Base-by-base conservation (phyloP, 2,113 vertebrate species). In the Pseudolaguvia tuberculata region DNA sequence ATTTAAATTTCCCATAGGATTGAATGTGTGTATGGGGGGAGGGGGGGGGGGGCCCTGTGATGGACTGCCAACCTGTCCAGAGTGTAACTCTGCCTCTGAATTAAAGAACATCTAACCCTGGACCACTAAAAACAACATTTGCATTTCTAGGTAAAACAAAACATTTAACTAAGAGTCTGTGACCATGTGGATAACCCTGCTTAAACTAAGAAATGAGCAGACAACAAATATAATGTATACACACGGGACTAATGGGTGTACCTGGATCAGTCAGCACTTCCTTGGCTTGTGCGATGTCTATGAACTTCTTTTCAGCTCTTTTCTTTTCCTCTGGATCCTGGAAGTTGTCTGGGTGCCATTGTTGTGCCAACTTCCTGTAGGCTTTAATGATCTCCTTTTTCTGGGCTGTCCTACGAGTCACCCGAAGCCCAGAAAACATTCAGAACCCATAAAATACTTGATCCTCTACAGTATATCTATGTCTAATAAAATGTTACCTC, bases 261-360 rank as follows among this genome's bases (percentile, higher is more conserved):
- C 97, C 97, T 89, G 96, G 95, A 80, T 99, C 92, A 4, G 96
- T 97, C 65, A 99, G 94, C 61, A 99, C 97, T 89, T 99, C 96
- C 87, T 99, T 99, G 80, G 97, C 97, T 85, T 94, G 94, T 82
- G 94, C 97, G 0, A 99, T 99, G 83, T 97, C 95, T 2, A 99
- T 99, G 81, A 99, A 99, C 87, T 93, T 98, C 82, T 97, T 97
- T 88, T 99, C 96, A 0, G 97, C 97, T 80, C 88, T 92, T 82
- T 99, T 99, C 89, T 99, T 99, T 67, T 98, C 95, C 74, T 93
- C 93, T 42, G 93, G 90, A 73, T 94, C 91, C 85, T 94, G 93
- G 85, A 98, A 99, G 85, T 99, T 99, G 90, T 99, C 97, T 1
- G 96, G 97, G 70, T 99, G 97, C 97, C 97, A 99, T 86, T 95